Base-by-base conservation (phyloP, 2,797 vertebrate genomes). In the Gallinago nigripennis region DNA sequence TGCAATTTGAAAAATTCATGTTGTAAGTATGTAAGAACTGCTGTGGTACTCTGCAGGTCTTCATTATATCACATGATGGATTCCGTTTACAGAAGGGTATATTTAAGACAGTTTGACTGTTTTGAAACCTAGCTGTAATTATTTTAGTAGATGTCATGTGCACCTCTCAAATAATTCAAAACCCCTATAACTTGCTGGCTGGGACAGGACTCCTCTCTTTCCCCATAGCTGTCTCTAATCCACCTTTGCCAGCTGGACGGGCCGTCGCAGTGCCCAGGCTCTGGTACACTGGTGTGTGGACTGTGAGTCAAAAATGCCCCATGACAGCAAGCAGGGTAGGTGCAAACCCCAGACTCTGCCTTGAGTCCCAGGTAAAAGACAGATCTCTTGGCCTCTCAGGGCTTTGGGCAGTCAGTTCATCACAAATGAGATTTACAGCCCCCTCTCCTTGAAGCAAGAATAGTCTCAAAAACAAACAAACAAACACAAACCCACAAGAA, bases 1-100 rank as follows among this genome's bases (percentile, higher is more conserved):
- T 84, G 53, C 61, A 85, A 43, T 79, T 93, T 88, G 70, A 94
- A 96, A 95, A 95, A 86, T 76, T 75, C 39, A 46, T 61, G 18
- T 9, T 51, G 31, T 70, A 79, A 63, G 30, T 60, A 2, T 21
- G 0, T 70, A 56, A 82, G 64, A 64, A 46, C 7, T 64, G 35
- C 28, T 73, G 60, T 72, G 46, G 15, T 79, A 21, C 25, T 54
- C 16, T 41, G 20, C 51, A 73, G 46, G 39, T 73, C 68, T 71
- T 77, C 31, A 3, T 85, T 61, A 9, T 77, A 20, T n/a, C 78
- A 56, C 39, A 7, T 18, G 51, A 57, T 33, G 12, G 51, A 58
- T 90, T 85, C 41, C 64, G 10, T 80, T 70, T 90, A 17, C 41
- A 82, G 30, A 72, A 46, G 39, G 18, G 54, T 63, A 15, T 56